phyloP scores from a whole-genome alignment of 2,888 invertebrate species.

The Phalera bucephala region DNA sequence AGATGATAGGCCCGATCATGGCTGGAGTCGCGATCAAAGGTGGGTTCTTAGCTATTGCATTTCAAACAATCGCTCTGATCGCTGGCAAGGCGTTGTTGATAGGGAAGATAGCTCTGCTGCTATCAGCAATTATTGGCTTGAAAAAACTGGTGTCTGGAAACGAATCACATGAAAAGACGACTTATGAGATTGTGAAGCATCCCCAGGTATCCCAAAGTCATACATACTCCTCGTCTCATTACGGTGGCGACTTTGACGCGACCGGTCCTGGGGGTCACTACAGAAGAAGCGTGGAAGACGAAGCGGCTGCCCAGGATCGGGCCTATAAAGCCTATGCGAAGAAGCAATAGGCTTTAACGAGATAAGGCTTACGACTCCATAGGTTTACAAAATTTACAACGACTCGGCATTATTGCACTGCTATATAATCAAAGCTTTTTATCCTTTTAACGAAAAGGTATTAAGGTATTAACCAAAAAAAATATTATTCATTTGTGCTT shows the following conservation, averaged over 20 bases:
- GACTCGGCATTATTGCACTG: slow-evolving; percentile 47
- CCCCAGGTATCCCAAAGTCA: slow-evolving; percentile 92
- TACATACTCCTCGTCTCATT: slow-evolving; percentile 88
- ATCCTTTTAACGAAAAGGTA: slow-evolving; percentile 32
- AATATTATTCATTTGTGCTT: slow-evolving; percentile 27
- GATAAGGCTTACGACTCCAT: slow-evolving; percentile 65
- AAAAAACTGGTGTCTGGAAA: slow-evolving; percentile 88
- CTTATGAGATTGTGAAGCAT: slow-evolving; percentile 93
- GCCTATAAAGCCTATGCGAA: slow-evolving; percentile 83
- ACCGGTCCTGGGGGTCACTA: slow-evolving; percentile 84
- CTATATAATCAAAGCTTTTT: slow-evolving; percentile 29
- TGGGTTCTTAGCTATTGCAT: slow-evolving; percentile 88
- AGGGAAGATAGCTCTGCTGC: slow-evolving; percentile 91
- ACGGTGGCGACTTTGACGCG: slow-evolving; percentile 84
- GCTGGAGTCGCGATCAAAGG: slow-evolving; percentile 88
- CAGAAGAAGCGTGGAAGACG: slow-evolving; percentile 83
- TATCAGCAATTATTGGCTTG: slow-evolving; percentile 90
- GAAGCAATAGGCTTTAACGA: slow-evolving; percentile 50
- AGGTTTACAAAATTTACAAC: slow-evolving; percentile 56
- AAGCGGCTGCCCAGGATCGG: slow-evolving; percentile 85
- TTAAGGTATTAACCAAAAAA: too few relatives aligned
- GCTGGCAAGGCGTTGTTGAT: slow-evolving; percentile 92
- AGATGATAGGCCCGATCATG: slow-evolving; percentile 86
- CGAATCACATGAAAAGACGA: slow-evolving; percentile 89
- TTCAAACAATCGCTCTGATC: slow-evolving; percentile 88